These are phyloP conservation scores for Melitaea athalia DNA, from an alignment of 2,888 invertebrate genomes.

Conservation along the genomic window DNA sequence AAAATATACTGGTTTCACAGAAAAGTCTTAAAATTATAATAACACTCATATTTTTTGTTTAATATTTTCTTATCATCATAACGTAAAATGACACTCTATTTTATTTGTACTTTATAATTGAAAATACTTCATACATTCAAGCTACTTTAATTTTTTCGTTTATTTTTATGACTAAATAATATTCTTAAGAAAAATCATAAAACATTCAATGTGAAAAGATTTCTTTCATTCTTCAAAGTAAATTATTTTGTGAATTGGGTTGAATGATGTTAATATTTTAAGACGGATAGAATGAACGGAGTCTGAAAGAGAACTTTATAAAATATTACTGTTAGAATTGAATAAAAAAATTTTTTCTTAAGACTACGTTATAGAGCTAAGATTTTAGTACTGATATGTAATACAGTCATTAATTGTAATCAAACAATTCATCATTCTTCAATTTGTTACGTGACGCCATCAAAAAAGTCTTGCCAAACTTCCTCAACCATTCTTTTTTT, in stretches of 20 bases:
- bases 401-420: constrained; percentile 44
- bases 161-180: background rate
- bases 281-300: background rate
- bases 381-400: background rate
- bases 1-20: no score
- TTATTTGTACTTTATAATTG: no score
- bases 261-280: background rate
- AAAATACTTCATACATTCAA: no score
- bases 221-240: background rate
- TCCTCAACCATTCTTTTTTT: constrained; percentile 51
- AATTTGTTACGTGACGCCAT: constrained; percentile 47
- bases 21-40: no score
- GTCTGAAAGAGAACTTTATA: background rate
- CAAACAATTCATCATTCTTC: constrained; percentile 53
- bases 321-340: background rate
- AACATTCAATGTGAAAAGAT: background rate
- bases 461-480: constrained; percentile 52
- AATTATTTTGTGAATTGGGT: background rate
- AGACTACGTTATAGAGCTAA: background rate
- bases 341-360: background rate
- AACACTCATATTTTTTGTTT: no score
- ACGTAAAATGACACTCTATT: no score
- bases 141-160: background rate
- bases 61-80: no score
- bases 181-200: background rate